Percentiles rank a stretch among this genome's conserved stretches.
Evolutionary conservation across 2,113 vertebrate species (phyloP).

Genomic region (Verasper variegatus): DNA sequence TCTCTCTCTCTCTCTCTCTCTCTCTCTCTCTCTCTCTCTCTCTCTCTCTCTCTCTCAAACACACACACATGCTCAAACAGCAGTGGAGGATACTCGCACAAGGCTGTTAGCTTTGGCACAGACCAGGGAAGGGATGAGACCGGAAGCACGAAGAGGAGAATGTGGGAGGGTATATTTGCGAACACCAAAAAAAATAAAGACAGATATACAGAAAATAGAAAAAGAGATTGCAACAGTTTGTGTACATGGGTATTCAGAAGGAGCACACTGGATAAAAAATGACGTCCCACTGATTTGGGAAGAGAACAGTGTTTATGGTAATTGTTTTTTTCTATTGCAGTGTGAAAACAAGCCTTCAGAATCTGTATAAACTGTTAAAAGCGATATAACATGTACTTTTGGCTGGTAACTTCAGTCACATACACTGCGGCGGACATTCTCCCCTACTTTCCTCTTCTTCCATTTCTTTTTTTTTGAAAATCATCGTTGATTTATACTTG

Average conservation of each 20-base stretch:
- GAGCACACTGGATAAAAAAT: conserved; percentile 12
- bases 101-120: conserved; percentile 66
- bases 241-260: conserved; percentile 8
- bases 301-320: conserved; percentile 4
- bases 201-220: conserved; percentile 33
- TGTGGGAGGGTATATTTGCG: conserved; percentile 61
- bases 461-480: conserved; percentile 35
- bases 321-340: conserved; percentile 21
- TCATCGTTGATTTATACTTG: conserved; percentile 60
- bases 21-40: too few relatives aligned
- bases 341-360: conserved; percentile 29
- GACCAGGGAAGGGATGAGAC: conserved; percentile 42
- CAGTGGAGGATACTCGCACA: conserved; percentile 37
- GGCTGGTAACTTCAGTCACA: conserved; percentile 11
- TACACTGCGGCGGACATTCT: conserved; percentile 7
- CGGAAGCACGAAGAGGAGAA: conserved; percentile 44
- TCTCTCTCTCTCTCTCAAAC: conserved; percentile 14
- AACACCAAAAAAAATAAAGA: conserved; percentile 40
- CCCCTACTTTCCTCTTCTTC: conserved; percentile 31
- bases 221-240: conserved; percentile 50
- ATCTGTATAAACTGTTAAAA: not conserved
- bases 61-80: conserved; percentile 13
- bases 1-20: not conserved
- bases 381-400: conserved; percentile 31
- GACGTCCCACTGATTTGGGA: conserved; percentile 14